Evolutionary conservation across 1,140 invertebrate species (phyloP).

Genomic region (Nomia melanderi): DNA sequence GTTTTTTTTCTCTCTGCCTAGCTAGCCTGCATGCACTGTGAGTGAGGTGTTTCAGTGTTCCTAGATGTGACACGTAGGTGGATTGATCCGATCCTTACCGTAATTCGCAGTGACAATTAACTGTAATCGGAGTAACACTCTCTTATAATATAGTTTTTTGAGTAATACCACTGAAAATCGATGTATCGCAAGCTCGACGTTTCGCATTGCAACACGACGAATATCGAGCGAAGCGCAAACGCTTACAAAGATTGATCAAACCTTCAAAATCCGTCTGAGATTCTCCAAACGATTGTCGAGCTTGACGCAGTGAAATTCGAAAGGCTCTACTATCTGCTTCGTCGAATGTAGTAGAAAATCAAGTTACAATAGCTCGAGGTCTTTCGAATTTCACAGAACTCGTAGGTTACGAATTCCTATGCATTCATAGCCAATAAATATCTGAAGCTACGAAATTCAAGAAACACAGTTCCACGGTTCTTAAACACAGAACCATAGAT

Average conservation of each 20-base stretch:
- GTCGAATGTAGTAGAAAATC: too few relatives aligned
- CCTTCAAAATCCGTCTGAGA: too few relatives aligned
- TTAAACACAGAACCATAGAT: too few relatives aligned
- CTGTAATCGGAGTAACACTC: slow-evolving; percentile 25
- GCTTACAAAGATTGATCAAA: too few relatives aligned
- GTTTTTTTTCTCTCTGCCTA: slow-evolving; percentile 60
- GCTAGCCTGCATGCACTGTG: slow-evolving; percentile 55
- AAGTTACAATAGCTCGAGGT: too few relatives aligned
- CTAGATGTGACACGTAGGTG: slow-evolving; percentile 23
- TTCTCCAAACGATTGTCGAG: slow-evolving; percentile 8
- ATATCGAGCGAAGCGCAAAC: too few relatives aligned
- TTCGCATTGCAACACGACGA: too few relatives aligned
- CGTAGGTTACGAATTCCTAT: too few relatives aligned
- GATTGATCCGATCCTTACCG: slow-evolving; percentile 17
- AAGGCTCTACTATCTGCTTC: background rate
- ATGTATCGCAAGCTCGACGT: background rate
- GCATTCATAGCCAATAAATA: too few relatives aligned
- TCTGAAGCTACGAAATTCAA: too few relatives aligned
- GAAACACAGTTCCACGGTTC: too few relatives aligned
- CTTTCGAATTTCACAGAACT: slow-evolving; percentile 14
- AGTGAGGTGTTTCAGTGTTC: slow-evolving; percentile 50
- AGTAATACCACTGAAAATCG: background rate
- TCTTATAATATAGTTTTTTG: slow-evolving; percentile 42
- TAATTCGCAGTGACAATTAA: slow-evolving; percentile 30
- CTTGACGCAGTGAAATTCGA: slow-evolving; percentile 19